Evolutionary conservation across 2,797 vertebrate species (phyloP).

Genomic region (Propithecus deckenii): DNA sequence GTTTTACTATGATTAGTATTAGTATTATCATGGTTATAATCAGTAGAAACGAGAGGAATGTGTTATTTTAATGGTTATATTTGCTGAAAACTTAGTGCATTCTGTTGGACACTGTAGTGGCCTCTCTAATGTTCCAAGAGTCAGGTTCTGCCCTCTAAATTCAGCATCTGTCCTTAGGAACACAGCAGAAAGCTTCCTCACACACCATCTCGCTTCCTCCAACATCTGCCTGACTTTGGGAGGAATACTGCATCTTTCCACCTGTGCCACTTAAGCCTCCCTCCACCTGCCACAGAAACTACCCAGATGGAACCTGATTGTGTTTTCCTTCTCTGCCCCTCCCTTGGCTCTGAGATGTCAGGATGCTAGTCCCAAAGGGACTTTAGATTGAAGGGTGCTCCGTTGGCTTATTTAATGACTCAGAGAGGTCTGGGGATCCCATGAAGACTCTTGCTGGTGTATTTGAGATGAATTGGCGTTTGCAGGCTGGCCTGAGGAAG

Average conservation of each 20-base stretch:
- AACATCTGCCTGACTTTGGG: background rate
- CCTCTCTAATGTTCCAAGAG: background rate
- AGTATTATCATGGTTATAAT: background rate
- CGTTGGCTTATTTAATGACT: too few relatives aligned
- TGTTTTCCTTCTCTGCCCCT: background rate
- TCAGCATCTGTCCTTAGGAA: slow-evolving; percentile 17
- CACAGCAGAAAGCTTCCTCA: background rate
- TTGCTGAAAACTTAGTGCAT: background rate
- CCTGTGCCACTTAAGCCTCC: background rate
- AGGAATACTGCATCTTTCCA: background rate
- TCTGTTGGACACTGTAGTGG: background rate
- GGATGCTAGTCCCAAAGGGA: background rate
- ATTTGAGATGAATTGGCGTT: background rate
- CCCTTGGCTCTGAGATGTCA: background rate
- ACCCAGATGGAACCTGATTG: background rate
- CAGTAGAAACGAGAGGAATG: background rate
- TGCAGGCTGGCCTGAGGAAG: background rate
- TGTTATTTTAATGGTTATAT: background rate
- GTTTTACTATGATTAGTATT: background rate
- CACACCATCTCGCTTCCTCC: background rate
- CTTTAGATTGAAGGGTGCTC: background rate
- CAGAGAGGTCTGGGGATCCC: background rate
- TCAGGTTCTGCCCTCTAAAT: background rate
- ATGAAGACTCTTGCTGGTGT: background rate
- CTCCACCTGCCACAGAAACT: background rate